These are phyloP conservation scores for Acomys russatus DNA, from an alignment of 2,797 vertebrate genomes.

Conservation along the genomic window DNA sequence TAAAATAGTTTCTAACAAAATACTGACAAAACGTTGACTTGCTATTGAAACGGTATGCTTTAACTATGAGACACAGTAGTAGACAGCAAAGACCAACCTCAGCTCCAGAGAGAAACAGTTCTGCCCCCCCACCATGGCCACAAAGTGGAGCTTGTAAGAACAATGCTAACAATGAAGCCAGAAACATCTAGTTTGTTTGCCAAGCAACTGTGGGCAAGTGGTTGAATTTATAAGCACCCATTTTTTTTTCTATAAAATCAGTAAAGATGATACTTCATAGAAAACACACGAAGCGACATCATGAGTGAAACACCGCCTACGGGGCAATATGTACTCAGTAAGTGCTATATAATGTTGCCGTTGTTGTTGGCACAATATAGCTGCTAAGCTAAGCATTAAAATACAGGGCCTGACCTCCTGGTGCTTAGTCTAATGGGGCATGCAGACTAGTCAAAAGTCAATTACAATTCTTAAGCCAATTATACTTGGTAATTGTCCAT, in stretches of 20 bases:
- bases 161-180: not conserved
- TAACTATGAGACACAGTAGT: not conserved
- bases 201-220: not conserved
- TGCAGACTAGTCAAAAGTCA: slow-evolving; percentile 19
- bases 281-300: not conserved
- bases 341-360: not conserved
- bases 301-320: not conserved
- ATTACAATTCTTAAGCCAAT: not conserved
- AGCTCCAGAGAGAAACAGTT: slow-evolving; percentile 27
- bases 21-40: slow-evolving; percentile 4
- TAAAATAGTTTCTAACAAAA: slow-evolving; percentile 32
- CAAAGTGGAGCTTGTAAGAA: not conserved
- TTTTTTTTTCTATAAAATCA: slow-evolving; percentile 15
- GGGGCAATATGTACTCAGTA: not conserved
- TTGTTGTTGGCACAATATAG: not conserved
- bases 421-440: not conserved
- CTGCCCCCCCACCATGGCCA: not conserved
- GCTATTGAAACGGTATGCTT: not conserved
- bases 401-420: not conserved
- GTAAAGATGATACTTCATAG: not conserved
- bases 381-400: not conserved
- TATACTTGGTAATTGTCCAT: not conserved
- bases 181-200: not conserved
- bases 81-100: not conserved
- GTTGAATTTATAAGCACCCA: not conserved